Percentiles rank a stretch among this genome's conserved stretches.
phyloP scores from a whole-genome alignment of 2,888 invertebrate genomes.

The Tridacna gigas region DNA sequence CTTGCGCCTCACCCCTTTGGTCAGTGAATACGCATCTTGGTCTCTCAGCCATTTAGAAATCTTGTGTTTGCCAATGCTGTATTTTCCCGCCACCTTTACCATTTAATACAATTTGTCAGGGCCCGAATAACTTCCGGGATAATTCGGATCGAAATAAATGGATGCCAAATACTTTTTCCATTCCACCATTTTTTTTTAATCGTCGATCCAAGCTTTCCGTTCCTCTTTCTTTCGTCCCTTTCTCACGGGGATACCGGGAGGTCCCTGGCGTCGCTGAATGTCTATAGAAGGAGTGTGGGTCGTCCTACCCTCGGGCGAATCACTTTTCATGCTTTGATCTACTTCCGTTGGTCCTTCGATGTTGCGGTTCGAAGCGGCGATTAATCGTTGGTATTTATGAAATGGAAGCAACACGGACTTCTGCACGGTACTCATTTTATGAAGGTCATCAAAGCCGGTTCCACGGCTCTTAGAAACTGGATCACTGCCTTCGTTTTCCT shows the following conservation, averaged over 20 bases:
- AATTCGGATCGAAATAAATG: constrained; percentile 1
- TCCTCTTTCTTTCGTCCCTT: background rate
- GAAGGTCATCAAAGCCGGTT: too few species aligned
- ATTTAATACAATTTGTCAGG: constrained; percentile 17
- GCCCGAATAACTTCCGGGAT: constrained; percentile 30
- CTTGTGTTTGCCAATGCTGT: background rate
- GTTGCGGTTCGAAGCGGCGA: background rate
- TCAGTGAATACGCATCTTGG: constrained; percentile 41
- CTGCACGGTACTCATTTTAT: constrained; percentile 13
- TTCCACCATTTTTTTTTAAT: constrained; percentile 12
- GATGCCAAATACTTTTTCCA: constrained; percentile 34
- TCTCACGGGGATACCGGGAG: constrained; percentile 6
- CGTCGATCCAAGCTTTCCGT: background rate
- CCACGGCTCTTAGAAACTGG: too few species aligned
- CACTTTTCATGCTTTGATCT: background rate
- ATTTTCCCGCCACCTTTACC: background rate
- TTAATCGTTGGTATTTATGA: constrained; percentile 9
- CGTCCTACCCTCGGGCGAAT: too few species aligned
- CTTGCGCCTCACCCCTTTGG: constrained; percentile 31
- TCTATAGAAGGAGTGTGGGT: too few species aligned
- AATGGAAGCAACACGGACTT: constrained; percentile 8
- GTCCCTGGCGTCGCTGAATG: background rate
- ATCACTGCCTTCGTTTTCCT: background rate
- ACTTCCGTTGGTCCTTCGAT: too few species aligned
- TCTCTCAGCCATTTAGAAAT: constrained; percentile 34